phyloP scores from a whole-genome alignment of 2,113 vertebrate genomes.

The Eurypyga helias region DNA sequence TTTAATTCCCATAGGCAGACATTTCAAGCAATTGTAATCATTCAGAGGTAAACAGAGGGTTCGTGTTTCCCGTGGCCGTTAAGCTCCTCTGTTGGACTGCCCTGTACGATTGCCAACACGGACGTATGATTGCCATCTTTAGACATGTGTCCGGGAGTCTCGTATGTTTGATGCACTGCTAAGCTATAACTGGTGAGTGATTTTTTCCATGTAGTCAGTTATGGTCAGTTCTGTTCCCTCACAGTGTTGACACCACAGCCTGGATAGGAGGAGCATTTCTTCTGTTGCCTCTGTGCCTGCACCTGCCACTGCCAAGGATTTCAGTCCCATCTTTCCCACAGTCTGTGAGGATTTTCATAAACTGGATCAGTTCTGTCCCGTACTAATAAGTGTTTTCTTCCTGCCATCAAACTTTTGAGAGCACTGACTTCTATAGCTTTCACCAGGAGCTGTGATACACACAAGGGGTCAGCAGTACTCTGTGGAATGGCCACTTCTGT shows the following conservation, averaged over 20 bases:
- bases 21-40: background rate
- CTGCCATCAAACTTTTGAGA: background rate
- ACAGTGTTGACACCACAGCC: background rate
- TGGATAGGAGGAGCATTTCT: background rate
- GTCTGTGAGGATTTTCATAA: background rate
- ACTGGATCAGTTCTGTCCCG: background rate
- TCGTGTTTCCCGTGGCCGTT: background rate
- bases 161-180: background rate
- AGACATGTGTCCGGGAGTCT: constrained; percentile 19
- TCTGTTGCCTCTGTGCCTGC: background rate
- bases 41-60: background rate
- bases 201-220: constrained; percentile 4
- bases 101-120: background rate
- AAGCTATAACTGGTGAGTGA: background rate
- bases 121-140: constrained; percentile 27
- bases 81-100: background rate
- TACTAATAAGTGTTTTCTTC: background rate
- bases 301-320: background rate
- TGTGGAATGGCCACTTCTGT: background rate
- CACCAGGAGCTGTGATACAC: background rate
- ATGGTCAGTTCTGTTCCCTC: background rate
- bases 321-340: background rate
- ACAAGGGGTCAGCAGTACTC: background rate
- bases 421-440: background rate
- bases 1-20: background rate